These are phyloP conservation scores for Rhincodon typus DNA, from an alignment of 2,797 vertebrate species.

Conservation along the genomic window DNA sequence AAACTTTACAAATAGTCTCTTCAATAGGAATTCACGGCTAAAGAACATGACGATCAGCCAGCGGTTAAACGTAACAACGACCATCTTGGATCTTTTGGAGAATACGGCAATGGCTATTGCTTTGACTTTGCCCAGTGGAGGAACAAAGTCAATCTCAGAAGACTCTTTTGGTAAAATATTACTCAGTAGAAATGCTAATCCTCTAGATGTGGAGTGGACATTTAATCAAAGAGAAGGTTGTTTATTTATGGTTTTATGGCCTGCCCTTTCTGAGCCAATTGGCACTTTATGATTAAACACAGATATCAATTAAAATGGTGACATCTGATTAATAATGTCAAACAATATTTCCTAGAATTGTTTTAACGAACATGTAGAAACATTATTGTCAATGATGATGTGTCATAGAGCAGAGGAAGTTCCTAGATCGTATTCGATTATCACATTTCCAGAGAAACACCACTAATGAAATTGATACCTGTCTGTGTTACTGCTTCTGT, in stretches of 20 bases:
- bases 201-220: neutral
- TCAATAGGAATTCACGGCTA: neutral
- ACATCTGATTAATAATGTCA: neutral
- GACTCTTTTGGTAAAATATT: neutral
- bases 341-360: neutral
- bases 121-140: neutral
- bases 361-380: neutral
- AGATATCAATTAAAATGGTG: neutral
- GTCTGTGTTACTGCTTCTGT: neutral
- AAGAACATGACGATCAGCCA: neutral
- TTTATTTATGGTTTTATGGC: neutral
- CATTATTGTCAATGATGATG: neutral
- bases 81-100: neutral
- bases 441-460: neutral
- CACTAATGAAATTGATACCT: neutral
- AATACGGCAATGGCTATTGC: neutral
- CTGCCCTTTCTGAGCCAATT: neutral
- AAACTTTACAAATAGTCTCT: neutral
- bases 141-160: neutral
- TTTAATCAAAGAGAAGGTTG: neutral
- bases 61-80: neutral
- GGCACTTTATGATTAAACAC: neutral
- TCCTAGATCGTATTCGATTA: neutral
- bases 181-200: neutral
- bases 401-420: neutral